A percentile compares a stretch with the other conserved stretches of the same genome.
These are phyloP conservation scores for Drosophila albomicans DNA, from an alignment of 1,140 invertebrate genomes.

Conservation along the genomic window DNA sequence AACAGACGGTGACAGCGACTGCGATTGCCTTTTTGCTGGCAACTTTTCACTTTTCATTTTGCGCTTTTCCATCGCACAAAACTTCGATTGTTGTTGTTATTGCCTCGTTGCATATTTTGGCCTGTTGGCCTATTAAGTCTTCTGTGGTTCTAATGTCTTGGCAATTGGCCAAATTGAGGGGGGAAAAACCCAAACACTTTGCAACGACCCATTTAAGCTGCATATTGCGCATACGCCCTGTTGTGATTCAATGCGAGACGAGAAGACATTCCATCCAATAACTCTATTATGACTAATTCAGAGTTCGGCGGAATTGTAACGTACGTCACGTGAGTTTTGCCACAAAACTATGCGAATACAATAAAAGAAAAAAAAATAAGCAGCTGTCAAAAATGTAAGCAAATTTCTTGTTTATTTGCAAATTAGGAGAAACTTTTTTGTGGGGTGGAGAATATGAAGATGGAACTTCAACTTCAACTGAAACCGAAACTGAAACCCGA, in stretches of 20 bases:
- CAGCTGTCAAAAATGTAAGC: conserved; percentile 45
- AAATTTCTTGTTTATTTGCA: conserved; percentile 61
- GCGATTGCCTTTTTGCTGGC: conserved; percentile 35
- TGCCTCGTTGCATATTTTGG: conserved; percentile 59
- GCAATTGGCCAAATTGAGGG: conserved; percentile 56
- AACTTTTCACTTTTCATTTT: conserved; percentile 84
- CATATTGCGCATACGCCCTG: conserved; percentile 66
- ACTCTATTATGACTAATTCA: conserved; percentile 57
- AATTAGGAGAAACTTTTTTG: conserved; percentile 79
- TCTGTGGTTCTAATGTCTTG: conserved; percentile 57
- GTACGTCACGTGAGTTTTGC: conserved; percentile 68
- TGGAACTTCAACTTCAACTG: conserved; percentile 44
- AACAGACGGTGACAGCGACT: conserved; percentile 25
- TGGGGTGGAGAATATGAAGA: conserved; percentile 44
- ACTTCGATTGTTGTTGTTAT: background rate
- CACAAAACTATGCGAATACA: conserved; percentile 59
- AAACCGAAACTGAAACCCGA: conserved; percentile 26
- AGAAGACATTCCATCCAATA: background rate
- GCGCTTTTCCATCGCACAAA: conserved; percentile 64
- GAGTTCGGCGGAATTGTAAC: conserved; percentile 57
- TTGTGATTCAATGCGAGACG: conserved; percentile 50
- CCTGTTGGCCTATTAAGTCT: conserved; percentile 82
- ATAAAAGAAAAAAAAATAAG: conserved; percentile 18
- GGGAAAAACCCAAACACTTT: conserved; percentile 51
- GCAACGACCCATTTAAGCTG: conserved; percentile 65